Percentiles rank a stretch among this genome's conserved stretches.
Conservation (phyloP, 53 echinoderm and acorn worm genomes). For the Zoroaster sp. region DNA sequence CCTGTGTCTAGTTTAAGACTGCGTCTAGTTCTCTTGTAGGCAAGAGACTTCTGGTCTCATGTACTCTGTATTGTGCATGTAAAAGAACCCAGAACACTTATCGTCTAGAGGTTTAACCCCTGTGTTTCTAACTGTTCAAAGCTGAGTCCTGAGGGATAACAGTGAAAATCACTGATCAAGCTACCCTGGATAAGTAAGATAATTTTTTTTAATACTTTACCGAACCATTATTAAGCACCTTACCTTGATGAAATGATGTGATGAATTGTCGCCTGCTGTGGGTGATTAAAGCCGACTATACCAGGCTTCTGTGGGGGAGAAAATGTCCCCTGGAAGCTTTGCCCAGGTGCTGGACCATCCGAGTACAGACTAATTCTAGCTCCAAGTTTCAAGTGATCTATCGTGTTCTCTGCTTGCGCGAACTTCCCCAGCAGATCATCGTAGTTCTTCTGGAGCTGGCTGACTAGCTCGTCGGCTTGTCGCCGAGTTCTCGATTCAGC, state of each 20-base stretch:
- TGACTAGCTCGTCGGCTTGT: slow-evolving; percentile 70
- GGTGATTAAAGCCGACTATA: slow-evolving; percentile 30
- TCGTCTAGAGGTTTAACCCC: no score
- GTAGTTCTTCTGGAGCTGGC: slow-evolving; percentile 85
- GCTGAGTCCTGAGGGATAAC: no score
- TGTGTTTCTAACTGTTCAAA: no score
- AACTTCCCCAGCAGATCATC: slow-evolving; percentile 88
- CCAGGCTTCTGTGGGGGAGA: slow-evolving; percentile 34
- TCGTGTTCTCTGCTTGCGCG: slow-evolving; percentile 91
- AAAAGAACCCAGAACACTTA: no score
- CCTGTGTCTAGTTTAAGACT: no score
- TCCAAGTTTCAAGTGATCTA: slow-evolving; percentile 86
- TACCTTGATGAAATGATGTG: slow-evolving; percentile 22
- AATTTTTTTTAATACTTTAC: no score
- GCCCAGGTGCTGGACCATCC: slow-evolving; percentile 49
- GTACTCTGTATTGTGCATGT: no score
- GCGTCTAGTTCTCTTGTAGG: no score
- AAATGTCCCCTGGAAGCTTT: slow-evolving; percentile 28
- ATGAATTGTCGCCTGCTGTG: slow-evolving; percentile 57
- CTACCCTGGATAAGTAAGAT: no score
- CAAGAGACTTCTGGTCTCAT: no score
- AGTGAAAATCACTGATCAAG: no score
- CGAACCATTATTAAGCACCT: no score
- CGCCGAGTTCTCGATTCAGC: slow-evolving; percentile 38
- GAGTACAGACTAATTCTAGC: slow-evolving; percentile 81